Base-by-base conservation (phyloP, 1,140 invertebrate genomes). In the Macrotrachela quadricornifera region DNA sequence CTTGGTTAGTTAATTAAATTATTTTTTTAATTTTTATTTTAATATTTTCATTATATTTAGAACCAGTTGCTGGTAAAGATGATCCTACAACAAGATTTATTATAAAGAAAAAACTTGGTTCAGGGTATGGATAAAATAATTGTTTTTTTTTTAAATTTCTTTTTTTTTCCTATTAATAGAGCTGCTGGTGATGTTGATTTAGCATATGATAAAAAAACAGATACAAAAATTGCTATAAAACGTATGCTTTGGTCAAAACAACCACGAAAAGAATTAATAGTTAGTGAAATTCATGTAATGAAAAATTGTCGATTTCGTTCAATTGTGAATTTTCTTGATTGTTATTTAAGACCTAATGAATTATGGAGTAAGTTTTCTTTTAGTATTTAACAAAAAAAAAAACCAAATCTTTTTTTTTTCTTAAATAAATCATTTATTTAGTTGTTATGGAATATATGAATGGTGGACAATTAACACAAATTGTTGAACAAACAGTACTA, bases 361-460 rank as follows among this genome's bases (percentile, higher is more conserved):
- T 59, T 75, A 14, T 75, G 74, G 74, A 73, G 21, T 30, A 30
- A 4, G 21, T 30, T 4, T 30, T 30, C 8, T 30, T 2, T 30
- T 30, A 30, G 21, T n/a, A n/a, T n/a, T n/a, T n/a, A n/a, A n/a
- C n/a, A n/a, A n/a, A n/a, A n/a, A n/a, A 30, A 30, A 30, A 8
- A 30, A 4, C 8, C 8, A 30, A 30, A 30, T 4, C 8, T 4
- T 30, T 4, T 30, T 30, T 4, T 30, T 30, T 30, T 30, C 21
- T 30, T 30, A 30, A n/a, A n/a, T n/a, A n/a, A n/a, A n/a, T n/a
- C n/a, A n/a, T n/a, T n/a, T n/a, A 30, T 30, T 30, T 30, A 30
- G 21, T 75, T 18, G 69, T 75, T 8, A 75, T 75, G 74, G 74
- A 75, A 58, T 75, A 69, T 57, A 57, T 75, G 10, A 73, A 74